Evolutionary conservation across 1,140 invertebrate genomes (phyloP), one percentile per base, ranked within the genome.

Genomic region (Pseudomyrmex gracilis): DNA sequence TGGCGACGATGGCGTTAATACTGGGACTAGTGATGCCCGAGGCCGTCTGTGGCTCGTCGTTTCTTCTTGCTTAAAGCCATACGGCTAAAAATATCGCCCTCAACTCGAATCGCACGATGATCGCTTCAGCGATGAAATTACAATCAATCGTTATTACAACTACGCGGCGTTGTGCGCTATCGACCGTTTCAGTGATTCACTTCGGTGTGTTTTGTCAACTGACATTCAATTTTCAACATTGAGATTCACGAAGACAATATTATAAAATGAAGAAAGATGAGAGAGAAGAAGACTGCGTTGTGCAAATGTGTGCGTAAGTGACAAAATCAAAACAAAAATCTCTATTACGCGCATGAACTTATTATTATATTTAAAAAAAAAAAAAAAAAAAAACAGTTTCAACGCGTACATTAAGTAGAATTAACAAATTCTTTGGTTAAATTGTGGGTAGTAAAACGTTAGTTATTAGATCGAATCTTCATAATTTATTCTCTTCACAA

Each of bases 1-100:
- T 73, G 87, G 66, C n/a, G 82, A 85, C 73, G 87, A 87, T 85
- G 87, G 73, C 85, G 87, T 85, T 83, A 85, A 88, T 83, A 64
- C 67, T 47, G 67, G 67, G 55, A 80, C 63, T 78, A 88, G 87
- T 88, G 78, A 64, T 83, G 73, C 73, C 55, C 67, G 77, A 77
- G 68, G 71, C 77, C 84, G 64, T 85, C 22, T n/a, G 34, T 45
- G 60, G 73, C 78, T 73, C 77, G 53, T 73, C 70, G 71, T 71
- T 66, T 57, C 8, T 24, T 73, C n/a, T 53, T 45, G n/a, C 34
- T 12, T 22, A 24, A 24, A 13, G 13, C 22, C 22, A 13, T 5
- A 22, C 12, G 17, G 17, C 47, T 83, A 53, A 49, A 49, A 51
- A 68, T 51, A 55, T 22, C 71, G 20, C 13, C 17, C 24, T 49